Evolutionary conservation across 2,888 invertebrate genomes (phyloP), one percentile per base, ranked within the genome.

Genomic region (Caenorhabditis sp.): DNA sequence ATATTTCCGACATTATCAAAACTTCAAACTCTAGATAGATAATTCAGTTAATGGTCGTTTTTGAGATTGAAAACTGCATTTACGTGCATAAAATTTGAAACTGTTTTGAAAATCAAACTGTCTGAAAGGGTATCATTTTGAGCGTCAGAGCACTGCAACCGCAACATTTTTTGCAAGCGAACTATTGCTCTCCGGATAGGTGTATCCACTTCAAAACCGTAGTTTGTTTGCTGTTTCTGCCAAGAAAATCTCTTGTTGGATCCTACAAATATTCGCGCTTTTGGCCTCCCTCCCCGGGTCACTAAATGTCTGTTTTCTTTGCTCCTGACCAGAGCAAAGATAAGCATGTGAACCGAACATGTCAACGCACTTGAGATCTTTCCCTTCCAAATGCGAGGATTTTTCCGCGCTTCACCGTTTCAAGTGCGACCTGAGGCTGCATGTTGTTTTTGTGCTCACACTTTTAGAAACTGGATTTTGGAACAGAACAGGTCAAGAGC

Each of bases 341-440:
- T 76, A 67, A 67, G 76, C 74, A 74, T 74, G 71, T 65, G 22
- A 72, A 72, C 56, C 40, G 53, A 61, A 71, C 60, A 71, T 71
- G 71, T 71, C 61, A 61, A 53, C 51, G 61, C 71, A 71, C 71
- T 71, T 55, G 71, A 71, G 51, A 70, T 37, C n/a, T n/a, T n/a
- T n/a, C 35, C 40, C 47, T 20, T 58, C 68, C 58, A 69, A 58
- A 69, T 18, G 58, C 68, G 68, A 69, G 68, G 24, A 69, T 47
- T 69, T 69, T 70, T 60, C 70, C 50, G 70, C 47, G 47, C 47
- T 47, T 47, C 53, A 24, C 11, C 22, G 26, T 53, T 53, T 26
- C 71, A 55, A 71, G 71, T 71, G 71, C 62, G 24, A 50, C 62
- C 56, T 65, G 55, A 50, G n/a, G 64, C 64, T 72, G 55, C 72